Evolutionary conservation across 2,113 vertebrate species (phyloP).

Genomic region (Cyanocitta stelleri): DNA sequence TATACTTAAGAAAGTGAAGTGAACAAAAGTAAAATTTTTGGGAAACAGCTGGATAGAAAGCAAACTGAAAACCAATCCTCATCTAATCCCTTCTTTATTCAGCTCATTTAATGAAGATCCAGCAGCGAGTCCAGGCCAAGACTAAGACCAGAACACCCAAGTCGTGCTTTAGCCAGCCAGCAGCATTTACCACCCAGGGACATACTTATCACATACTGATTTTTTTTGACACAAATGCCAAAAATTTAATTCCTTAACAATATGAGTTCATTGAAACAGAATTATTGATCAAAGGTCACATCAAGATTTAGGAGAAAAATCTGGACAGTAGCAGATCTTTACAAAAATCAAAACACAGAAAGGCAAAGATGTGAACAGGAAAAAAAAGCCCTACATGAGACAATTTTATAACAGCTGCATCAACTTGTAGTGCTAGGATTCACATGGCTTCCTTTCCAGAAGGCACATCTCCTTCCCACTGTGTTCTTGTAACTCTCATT

Average conservation of each 20-base stretch:
- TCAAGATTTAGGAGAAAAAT: background rate
- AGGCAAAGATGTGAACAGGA: background rate
- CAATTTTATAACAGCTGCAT: background rate
- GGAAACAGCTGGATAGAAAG: background rate
- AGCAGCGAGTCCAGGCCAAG: background rate
- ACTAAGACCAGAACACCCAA: background rate
- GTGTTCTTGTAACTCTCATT: background rate
- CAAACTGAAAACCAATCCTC: background rate
- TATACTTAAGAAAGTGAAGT: background rate
- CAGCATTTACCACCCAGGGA: background rate
- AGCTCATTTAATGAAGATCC: background rate
- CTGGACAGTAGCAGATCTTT: background rate
- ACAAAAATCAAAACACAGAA: background rate
- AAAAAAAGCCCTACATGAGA: background rate
- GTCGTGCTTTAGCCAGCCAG: background rate
- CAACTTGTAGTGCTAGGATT: background rate
- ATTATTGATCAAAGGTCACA: background rate
- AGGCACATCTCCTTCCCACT: background rate
- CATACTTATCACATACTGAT: background rate
- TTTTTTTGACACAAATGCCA: background rate
- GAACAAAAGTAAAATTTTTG: background rate
- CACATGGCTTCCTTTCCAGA: slow-evolving; percentile 2
- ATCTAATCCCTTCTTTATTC: background rate
- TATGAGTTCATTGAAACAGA: background rate
- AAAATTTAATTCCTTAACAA: background rate